A percentile compares a stretch with the other conserved stretches of the same genome.
These are phyloP conservation scores for Drosophila dives DNA, from an alignment of 2,888 invertebrate genomes.

Conservation along the genomic window DNA sequence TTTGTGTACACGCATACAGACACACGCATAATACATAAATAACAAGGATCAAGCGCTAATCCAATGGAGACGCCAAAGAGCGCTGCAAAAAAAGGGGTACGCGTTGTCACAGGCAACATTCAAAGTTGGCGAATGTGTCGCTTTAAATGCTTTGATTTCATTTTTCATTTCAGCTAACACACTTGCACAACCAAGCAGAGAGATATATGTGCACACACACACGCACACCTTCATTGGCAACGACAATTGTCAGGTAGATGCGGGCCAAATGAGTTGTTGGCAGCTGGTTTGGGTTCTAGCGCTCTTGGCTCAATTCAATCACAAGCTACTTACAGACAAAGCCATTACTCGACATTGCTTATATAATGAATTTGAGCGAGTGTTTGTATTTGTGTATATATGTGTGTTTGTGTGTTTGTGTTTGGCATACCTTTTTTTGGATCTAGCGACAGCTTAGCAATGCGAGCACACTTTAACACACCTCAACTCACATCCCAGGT, in stretches of 20 bases:
- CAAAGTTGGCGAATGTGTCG: slow-evolving; percentile 68
- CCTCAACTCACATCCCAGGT: neutral
- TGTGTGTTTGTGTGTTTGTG: slow-evolving; percentile 24
- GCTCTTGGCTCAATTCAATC: slow-evolving; percentile 73
- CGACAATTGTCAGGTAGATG: slow-evolving; percentile 55
- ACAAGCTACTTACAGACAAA: slow-evolving; percentile 79
- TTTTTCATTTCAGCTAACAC: slow-evolving; percentile 70
- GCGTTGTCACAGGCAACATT: slow-evolving; percentile 55
- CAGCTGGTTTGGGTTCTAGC: slow-evolving; percentile 32
- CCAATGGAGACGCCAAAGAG: slow-evolving; percentile 51
- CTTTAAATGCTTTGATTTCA: slow-evolving; percentile 80
- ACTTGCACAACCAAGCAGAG: slow-evolving; percentile 14
- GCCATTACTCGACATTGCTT: slow-evolving; percentile 65
- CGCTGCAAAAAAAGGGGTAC: slow-evolving; percentile 58
- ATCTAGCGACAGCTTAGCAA: slow-evolving; percentile 45
- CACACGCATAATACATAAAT: slow-evolving; percentile 63
- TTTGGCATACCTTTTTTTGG: slow-evolving; percentile 39
- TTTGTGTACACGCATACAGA: slow-evolving; percentile 1
- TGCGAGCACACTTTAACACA: slow-evolving; percentile 24
- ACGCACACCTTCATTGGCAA: neutral
- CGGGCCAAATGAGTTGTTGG: slow-evolving; percentile 55
- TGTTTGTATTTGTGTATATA: slow-evolving; percentile 5
- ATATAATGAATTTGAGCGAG: slow-evolving; percentile 57
- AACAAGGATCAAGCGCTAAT: slow-evolving; percentile 74
- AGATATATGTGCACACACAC: neutral